Conservation (phyloP, 2,797 vertebrate species). For the Gorsachius magnificus region DNA sequence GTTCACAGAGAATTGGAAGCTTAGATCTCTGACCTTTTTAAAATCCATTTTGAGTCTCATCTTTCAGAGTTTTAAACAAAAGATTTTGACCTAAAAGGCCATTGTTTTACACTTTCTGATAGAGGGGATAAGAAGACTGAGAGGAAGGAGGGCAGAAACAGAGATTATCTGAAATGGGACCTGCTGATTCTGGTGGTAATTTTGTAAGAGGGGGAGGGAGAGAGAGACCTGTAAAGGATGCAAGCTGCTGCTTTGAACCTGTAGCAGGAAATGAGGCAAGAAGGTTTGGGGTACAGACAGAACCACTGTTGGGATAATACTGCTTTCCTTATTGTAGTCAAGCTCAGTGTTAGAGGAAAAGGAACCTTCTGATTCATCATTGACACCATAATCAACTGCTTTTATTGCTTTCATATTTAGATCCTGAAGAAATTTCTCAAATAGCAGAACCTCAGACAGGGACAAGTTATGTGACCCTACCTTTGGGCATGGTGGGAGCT, state of each 20-base stretch:
- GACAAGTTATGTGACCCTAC: background rate
- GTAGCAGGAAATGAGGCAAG: background rate
- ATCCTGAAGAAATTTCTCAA: background rate
- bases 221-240: background rate
- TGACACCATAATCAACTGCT: background rate
- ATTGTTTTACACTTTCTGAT: constrained; percentile 68
- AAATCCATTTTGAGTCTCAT: constrained; percentile 68
- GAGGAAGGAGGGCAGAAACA: constrained; percentile 26
- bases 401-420: background rate
- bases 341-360: background rate
- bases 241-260: background rate
- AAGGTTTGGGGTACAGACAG: background rate
- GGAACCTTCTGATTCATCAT: background rate
- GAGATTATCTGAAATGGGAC: constrained; percentile 54
- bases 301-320: background rate
- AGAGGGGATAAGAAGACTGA: constrained; percentile 16
- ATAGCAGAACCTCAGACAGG: background rate
- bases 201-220: background rate
- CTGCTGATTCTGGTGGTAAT: constrained; percentile 27
- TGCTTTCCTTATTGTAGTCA: background rate
- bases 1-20: constrained; percentile 27
- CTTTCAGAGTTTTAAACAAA: constrained; percentile 72
- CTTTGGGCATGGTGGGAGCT: fast-evolving
- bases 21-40: constrained; percentile 73
- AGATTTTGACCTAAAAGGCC: constrained; percentile 69